Base-by-base conservation (phyloP, 2,113 vertebrate genomes). In the Oophaga pumilio region DNA sequence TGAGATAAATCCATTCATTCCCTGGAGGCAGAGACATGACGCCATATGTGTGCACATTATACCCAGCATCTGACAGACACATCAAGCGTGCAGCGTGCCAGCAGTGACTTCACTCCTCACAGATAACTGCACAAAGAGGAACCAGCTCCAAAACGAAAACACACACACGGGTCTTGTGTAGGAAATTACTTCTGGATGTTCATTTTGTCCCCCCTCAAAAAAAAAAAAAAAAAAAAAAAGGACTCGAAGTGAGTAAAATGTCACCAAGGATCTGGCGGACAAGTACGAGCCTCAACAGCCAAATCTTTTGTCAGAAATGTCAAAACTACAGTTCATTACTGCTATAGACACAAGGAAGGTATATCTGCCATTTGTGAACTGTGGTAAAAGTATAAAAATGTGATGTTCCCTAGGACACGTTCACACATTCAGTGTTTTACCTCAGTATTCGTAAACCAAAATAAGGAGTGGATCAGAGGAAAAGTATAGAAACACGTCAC, bases 11-110 rank as follows among this genome's bases (percentile, higher is more conserved):
- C 60, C 80, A 68, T 82, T n/a, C 80, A 50, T 12, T 82, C 80
- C 80, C 80, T 52, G 80, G 80, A 82, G 80, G 80, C 80, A 50
- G 20, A 52, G 80, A 82, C 80, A 68, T 82, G 80, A 82, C 57
- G 80, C 80, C 80, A 82, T 82, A 82, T 82, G 80, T 66, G 14
- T 68, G 43, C 80, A 66, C 80, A 50, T 82, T 66, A 82, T 82
- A 82, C 80, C 60, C 80, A 52, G 43, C 80, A 82, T 82, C 80
- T 82, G 80, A 82, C 80, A 82, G 80, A 60, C 80, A 82, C 78
- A 80, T 80, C 78, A 80, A 33, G 78, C 57, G 11, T 24, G 52
- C 80, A 82, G 68, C 68, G 80, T 60, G 57, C 80, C 80, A 82
- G 80, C 80, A 82, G 80, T 82, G 80, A 82, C 80, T 68, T 68